phyloP scores from a whole-genome alignment of 2,797 vertebrate genomes.

The Yasuhikotakia modesta region DNA sequence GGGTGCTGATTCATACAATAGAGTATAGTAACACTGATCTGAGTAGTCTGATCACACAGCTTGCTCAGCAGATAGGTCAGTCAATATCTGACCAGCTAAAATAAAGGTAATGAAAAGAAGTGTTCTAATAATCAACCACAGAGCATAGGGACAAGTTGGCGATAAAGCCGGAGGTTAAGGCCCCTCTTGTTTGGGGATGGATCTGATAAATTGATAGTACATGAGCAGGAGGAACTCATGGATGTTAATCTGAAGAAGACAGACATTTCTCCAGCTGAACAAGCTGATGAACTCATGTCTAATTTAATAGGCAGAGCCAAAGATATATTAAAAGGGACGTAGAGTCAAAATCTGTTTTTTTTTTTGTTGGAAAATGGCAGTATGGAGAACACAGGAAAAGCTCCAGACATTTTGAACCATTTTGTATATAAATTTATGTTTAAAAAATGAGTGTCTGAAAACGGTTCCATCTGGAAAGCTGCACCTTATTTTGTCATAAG shows the following conservation, averaged over 20 bases:
- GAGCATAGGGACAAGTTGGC: constrained; percentile 14
- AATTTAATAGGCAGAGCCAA: background rate
- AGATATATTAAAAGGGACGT: constrained; percentile 1
- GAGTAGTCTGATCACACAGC: background rate
- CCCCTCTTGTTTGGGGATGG: constrained; percentile 46
- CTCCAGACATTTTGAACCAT: too few species aligned
- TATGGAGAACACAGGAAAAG: too few species aligned
- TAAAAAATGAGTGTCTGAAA: too few species aligned
- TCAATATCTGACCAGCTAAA: constrained; percentile 8
- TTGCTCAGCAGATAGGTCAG: background rate
- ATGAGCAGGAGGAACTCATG: constrained; percentile 10
- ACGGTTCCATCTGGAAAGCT: too few species aligned
- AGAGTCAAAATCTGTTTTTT: too few species aligned
- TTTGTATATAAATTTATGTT: too few species aligned
- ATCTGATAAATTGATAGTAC: constrained; percentile 1
- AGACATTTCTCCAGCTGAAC: background rate
- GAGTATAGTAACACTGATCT: background rate
- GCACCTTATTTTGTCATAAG: too few species aligned
- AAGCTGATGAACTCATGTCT: constrained; percentile 28
- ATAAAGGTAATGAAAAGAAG: background rate
- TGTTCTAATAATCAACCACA: too few species aligned
- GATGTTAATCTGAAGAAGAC: background rate
- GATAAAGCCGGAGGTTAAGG: constrained; percentile 38
- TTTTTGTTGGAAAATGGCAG: too few species aligned
- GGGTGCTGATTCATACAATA: background rate